phyloP scores from a whole-genome alignment of 2,888 invertebrate genomes.

The Drosophila greeni region DNA sequence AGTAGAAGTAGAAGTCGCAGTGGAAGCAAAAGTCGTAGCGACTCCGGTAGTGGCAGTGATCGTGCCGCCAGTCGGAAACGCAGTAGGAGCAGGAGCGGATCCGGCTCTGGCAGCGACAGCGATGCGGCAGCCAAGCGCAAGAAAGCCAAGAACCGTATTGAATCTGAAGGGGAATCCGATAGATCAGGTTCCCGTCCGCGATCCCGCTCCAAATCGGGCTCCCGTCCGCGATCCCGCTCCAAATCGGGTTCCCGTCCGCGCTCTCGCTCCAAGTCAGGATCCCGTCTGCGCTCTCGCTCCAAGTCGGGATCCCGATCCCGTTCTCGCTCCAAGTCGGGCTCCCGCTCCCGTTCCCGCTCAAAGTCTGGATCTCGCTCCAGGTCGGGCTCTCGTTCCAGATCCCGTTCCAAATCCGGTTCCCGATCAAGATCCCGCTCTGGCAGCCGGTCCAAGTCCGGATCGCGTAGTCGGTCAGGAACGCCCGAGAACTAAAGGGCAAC shows the following conservation, averaged over 20 bases:
- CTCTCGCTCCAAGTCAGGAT: slow-evolving; percentile 38
- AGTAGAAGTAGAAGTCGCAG: slow-evolving; percentile 51
- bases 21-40: slow-evolving; percentile 59
- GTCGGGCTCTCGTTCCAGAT: slow-evolving; percentile 49
- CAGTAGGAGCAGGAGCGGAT: slow-evolving; percentile 57
- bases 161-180: slow-evolving; percentile 69
- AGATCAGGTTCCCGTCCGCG: slow-evolving; percentile 55
- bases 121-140: slow-evolving; percentile 56
- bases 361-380: slow-evolving; percentile 48
- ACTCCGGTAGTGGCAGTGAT: slow-evolving; percentile 64
- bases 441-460: slow-evolving; percentile 40
- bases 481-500: slow-evolving; percentile 30
- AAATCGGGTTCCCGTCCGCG: slow-evolving; percentile 58
- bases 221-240: slow-evolving; percentile 67
- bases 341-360: slow-evolving; percentile 57
- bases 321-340: slow-evolving; percentile 66
- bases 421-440: slow-evolving; percentile 55
- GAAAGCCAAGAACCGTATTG: slow-evolving; percentile 64
- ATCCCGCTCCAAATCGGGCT: slow-evolving; percentile 69
- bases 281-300: slow-evolving; percentile 42
- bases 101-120: slow-evolving; percentile 63
- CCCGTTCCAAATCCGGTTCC: slow-evolving; percentile 59
- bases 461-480: slow-evolving; percentile 59
- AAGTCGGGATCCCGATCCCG: slow-evolving; percentile 33
- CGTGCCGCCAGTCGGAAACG: slow-evolving; percentile 57